Base-by-base conservation (phyloP, 2,113 vertebrate species). In the Neogale vison region DNA sequence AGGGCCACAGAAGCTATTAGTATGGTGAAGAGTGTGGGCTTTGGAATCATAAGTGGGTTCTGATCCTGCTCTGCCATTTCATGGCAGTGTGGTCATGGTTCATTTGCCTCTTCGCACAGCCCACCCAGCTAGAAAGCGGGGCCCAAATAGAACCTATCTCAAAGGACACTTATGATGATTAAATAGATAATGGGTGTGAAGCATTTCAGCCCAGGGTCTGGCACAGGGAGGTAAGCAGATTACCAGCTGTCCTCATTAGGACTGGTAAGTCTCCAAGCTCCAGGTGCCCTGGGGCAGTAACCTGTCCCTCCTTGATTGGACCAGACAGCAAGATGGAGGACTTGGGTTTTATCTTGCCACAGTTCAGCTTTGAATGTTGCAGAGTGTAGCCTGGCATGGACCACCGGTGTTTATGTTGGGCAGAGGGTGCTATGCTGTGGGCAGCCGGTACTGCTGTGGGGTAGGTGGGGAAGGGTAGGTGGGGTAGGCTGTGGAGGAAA, bases 11-110 rank as follows among this genome's bases (percentile, higher is more conserved):
- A n/a, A 13, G 72, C 85, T 20, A 15, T 14, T 34, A 52, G 11
- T 0, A 0, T 0, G 0, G 23, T 45, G 63, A 21, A 13, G 42
- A 29, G 6, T 9, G 2, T 3, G 18, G 20, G 42, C 85, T 20
- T 31, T 20, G 29, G 65, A 20, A 55, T 61, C 17, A 0, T 21
- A 4, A 11, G 7, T 52, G 63, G 24, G 3, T 10, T 59, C 71
- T 7, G 31, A 4, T 14, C 31, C 34, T 29, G 36, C 50, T 29
- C 65, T 11, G 7, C 36, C 0, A 0, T 7, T 6, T 17, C 0
- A 10, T 4, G 76, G 24, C 31, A 18, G 13, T 13, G 2, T 3
- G 23, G 10, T 88, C 80, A 1, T 13, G 15, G 4, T n/a, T 42
- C 59, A 5, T 8, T 31, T 23, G n/a, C 39, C 24, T 59, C 29